phyloP scores from a whole-genome alignment of 2,888 invertebrate genomes.

The Drosophila rubida region DNA sequence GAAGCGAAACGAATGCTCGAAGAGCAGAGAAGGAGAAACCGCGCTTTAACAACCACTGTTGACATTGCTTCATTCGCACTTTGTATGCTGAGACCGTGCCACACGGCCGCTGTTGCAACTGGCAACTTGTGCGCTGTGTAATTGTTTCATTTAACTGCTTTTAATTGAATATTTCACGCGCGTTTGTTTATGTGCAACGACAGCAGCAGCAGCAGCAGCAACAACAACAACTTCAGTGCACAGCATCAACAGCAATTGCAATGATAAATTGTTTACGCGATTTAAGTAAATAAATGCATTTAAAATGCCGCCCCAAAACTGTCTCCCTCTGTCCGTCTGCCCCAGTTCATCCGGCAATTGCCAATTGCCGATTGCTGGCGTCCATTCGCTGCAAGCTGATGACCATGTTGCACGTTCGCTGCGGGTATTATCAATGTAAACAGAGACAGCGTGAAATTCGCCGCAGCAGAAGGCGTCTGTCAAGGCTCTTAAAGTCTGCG shows the following conservation, averaged over 20 bases:
- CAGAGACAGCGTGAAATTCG: slow-evolving; percentile 21
- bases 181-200: slow-evolving; percentile 52
- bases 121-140: slow-evolving; percentile 36
- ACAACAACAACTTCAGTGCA: slow-evolving; percentile 1
- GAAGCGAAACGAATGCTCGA: neutral
- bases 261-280: slow-evolving; percentile 69
- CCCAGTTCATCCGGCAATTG: neutral
- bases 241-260: slow-evolving; percentile 21
- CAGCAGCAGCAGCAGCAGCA: slow-evolving; percentile 9
- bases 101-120: slow-evolving; percentile 16
- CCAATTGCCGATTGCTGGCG: slow-evolving; percentile 21
- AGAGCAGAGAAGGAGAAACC: neutral
- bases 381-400: slow-evolving; percentile 14
- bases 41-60: slow-evolving; percentile 42
- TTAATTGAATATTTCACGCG: slow-evolving; percentile 74
- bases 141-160: slow-evolving; percentile 74
- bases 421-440: slow-evolving; percentile 22
- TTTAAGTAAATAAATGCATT: slow-evolving; percentile 69
- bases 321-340: neutral
- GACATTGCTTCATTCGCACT: slow-evolving; percentile 69
- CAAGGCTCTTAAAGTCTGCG: slow-evolving; percentile 2
- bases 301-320: slow-evolving; percentile 22
- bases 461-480: neutral
- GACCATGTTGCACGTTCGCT: slow-evolving; percentile 17
- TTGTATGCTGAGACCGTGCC: slow-evolving; percentile 25